Base-by-base conservation (phyloP, 2,797 vertebrate genomes). In the Anguilla pacifica region DNA sequence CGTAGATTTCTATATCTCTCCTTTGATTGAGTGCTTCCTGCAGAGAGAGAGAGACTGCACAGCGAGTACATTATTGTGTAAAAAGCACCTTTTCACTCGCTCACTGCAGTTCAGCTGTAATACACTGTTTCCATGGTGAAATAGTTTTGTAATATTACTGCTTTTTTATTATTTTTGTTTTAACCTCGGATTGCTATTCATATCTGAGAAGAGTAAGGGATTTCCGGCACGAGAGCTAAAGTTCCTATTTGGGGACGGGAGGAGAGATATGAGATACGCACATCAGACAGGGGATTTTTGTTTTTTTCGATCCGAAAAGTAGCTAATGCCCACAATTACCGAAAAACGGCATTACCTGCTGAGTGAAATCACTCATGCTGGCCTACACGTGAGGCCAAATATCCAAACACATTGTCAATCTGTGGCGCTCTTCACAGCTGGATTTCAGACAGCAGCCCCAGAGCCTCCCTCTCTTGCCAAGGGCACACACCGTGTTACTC, bases 11-110 rank as follows among this genome's bases (percentile, higher is more conserved):
- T 93, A 94, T 95, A 94, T 95, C 93, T 96, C 94, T 93, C 91
- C 22, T 92, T 90, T 95, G 95, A 96, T 95, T 85, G 95, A 96
- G 94, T 94, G 93, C 91, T 93, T 93, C 94, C 95, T 93, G 94
- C 92, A 94, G 93, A 93, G 91, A 90, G 49, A 91, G 90, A 94
- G 91, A 74, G 31, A 43, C 31, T 22, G 6, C n/a, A 46, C 93
- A 91, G 91, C 93, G 93, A 95, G 95, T 94, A 94, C 94, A 96
- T 96, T 96, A 94, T 95, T 94, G 93, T 92, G 92, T 91, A 93
- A 93, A 91, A 88, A 89, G 91, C 92, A 90, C 88, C 92, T 93
- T 95, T 90, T 95, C 93, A 93, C 94, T 93, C 17, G 93, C 92
- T 94, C 90, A 90, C 93, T 92, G 91, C 91, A 91, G 92, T 94